Percentiles rank a stretch among this genome's conserved stretches.
These are phyloP conservation scores for Atta cephalotes DNA, from an alignment of 1,140 invertebrate genomes.

Conservation along the genomic window DNA sequence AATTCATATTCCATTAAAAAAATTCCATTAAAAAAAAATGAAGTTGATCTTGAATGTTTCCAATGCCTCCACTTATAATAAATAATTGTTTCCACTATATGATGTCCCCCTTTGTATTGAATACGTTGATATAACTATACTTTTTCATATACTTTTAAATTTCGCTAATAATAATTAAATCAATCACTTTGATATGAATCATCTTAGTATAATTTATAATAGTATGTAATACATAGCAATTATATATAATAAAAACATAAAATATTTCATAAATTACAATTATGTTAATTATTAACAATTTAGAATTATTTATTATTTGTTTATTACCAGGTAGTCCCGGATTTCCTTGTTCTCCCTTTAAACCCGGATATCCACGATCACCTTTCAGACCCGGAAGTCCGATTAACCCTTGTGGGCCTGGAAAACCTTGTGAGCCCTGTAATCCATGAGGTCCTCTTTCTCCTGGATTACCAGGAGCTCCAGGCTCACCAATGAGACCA, in stretches of 20 bases:
- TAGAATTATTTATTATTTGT: neutral
- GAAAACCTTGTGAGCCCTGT: constrained; percentile 88
- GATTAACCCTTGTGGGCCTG: constrained; percentile 89
- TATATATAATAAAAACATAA: neutral
- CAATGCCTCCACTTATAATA: too few relatives aligned
- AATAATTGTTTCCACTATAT: too few relatives aligned
- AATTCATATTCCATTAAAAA: too few relatives aligned
- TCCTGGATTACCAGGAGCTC: constrained; percentile 90
- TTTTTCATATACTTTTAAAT: too few relatives aligned
- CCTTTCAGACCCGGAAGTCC: constrained; percentile 91
- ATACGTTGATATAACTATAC: too few relatives aligned
- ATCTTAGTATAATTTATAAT: too few relatives aligned
- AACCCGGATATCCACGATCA: constrained; percentile 89
- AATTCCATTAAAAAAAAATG: too few relatives aligned
- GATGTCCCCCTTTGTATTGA: too few relatives aligned
- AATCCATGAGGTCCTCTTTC: constrained; percentile 88
- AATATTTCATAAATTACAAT: neutral
- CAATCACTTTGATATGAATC: too few relatives aligned
- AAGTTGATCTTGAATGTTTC: too few relatives aligned
- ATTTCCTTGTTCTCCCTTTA: constrained; percentile 91
- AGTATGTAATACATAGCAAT: neutral
- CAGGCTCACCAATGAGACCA: constrained; percentile 90
- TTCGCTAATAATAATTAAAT: too few relatives aligned
- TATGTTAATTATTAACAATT: neutral
- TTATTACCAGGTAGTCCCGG: constrained; percentile 87